Evolutionary conservation across 2,113 vertebrate species (phyloP), one percentile per base, ranked within the genome.

Genomic region (zebrafish (Danio rerio)): DNA sequence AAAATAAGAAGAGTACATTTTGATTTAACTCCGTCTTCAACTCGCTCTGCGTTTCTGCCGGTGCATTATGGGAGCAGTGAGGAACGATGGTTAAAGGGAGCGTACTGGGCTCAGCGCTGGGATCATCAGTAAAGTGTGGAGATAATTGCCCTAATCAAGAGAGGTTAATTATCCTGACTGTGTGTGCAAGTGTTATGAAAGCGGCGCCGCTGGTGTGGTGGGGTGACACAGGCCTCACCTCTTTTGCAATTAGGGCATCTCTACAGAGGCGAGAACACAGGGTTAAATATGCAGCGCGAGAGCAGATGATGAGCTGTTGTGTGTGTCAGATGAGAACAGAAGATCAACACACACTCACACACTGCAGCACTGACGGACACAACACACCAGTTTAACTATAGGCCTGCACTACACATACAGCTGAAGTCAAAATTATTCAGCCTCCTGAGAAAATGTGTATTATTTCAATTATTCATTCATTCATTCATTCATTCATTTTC

Each of bases 121-220:
- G 90, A 91, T 91, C 88, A 90, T 90, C 88, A 83, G 88, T 92
- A 92, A 94, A 89, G 93, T 91, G 92, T 92, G 83, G 87, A 91
- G 93, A 92, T 94, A 95, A 95, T 95, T 94, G 91, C 90, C 83
- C 89, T 90, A 93, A 95, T 94, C 92, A 90, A 86, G 87, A 88
- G 89, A 93, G 94, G 93, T 94, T 95, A 95, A 95, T 89, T 91
- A 94, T 87, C 87, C 85, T 79, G 84, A 59, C 68, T 85, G 89
- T 58, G 89, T 89, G 88, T 87, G 76, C 87, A 85, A 85, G 91
- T 87, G 89, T 91, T 90, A 90, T 88, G 87, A 83, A 91, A 92
- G 91, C 89, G 86, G 61, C 0, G 69, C 84, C 50, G 86, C 61
- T 81, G 87, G 90, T 53, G 71, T 86, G 90, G 89, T 50, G 83